A percentile compares a stretch with the other conserved stretches of the same genome.
phyloP scores from a whole-genome alignment of 2,888 invertebrate species.

The Spodoptera littoralis region DNA sequence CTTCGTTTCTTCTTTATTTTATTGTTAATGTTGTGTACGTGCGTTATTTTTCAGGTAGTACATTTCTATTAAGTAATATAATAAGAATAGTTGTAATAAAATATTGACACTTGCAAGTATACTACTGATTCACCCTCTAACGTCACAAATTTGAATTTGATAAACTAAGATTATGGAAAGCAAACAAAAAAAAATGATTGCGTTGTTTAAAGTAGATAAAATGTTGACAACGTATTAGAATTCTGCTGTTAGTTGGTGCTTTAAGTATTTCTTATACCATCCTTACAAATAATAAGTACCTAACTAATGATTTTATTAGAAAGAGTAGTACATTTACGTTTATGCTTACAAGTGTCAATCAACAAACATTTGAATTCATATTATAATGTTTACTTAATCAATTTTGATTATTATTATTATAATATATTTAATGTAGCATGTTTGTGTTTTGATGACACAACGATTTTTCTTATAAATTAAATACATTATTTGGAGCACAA shows the following conservation, averaged over 20 bases:
- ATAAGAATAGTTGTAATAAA: slow-evolving; percentile 14
- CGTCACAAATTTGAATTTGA: neutral
- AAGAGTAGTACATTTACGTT: neutral
- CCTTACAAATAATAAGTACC: too few species aligned
- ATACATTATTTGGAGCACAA: slow-evolving; percentile 46
- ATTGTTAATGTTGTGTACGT: slow-evolving; percentile 16
- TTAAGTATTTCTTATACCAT: too few species aligned
- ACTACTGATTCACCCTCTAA: slow-evolving; percentile 3
- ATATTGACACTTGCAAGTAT: slow-evolving; percentile 35
- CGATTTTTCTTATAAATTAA: slow-evolving; percentile 18
- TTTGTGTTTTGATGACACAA: slow-evolving; percentile 16
- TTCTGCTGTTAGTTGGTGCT: slow-evolving; percentile 20
- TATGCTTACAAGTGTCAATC: slow-evolving; percentile 38
- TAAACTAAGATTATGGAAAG: slow-evolving; percentile 6
- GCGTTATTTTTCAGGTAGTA: slow-evolving; percentile 11
- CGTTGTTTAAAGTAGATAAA: slow-evolving; percentile 35
- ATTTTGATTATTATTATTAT: slow-evolving; percentile 18
- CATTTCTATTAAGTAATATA: slow-evolving; percentile 3
- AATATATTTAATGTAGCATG: slow-evolving; percentile 9
- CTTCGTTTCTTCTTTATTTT: slow-evolving; percentile 11
- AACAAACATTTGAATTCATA: slow-evolving; percentile 21
- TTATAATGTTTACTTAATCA: slow-evolving; percentile 13
- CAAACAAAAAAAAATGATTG: neutral
- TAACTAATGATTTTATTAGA: neutral
- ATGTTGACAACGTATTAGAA: slow-evolving; percentile 42